A percentile compares a stretch with the other conserved stretches of the same genome.
phyloP scores from a whole-genome alignment of 2,888 invertebrate genomes.

The Nineta flava region DNA sequence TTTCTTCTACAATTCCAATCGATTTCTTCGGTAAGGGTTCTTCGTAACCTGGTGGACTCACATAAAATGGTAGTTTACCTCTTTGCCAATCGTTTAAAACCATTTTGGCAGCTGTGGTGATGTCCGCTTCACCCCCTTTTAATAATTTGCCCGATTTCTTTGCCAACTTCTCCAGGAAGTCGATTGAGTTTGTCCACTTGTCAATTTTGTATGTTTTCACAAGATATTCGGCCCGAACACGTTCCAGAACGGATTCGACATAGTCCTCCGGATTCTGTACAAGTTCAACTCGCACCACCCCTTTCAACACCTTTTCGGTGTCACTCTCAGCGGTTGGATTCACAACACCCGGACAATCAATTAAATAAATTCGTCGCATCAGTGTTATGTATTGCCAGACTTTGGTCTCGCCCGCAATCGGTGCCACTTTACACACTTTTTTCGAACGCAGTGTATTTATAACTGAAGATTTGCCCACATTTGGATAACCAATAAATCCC shows the following conservation, averaged over 20 bases:
- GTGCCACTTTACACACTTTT: constrained; percentile 97
- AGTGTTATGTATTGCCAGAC: constrained; percentile 99
- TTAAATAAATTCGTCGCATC: constrained; percentile 91
- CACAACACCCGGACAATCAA: constrained; percentile 98
- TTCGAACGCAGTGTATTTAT: constrained; percentile 92
- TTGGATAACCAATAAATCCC: constrained; percentile 97
- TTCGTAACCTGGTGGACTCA: constrained; percentile 71
- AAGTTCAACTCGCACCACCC: constrained; percentile 92
- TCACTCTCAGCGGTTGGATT: constrained; percentile 95
- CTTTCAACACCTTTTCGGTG: constrained; percentile 87
- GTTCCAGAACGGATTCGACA: constrained; percentile 66
- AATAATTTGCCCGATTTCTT: constrained; percentile 73
- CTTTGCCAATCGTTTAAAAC: constrained; percentile 98
- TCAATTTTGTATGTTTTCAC: constrained; percentile 77
- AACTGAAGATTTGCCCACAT: constrained; percentile 96
- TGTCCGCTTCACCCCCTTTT: constrained; percentile 95
- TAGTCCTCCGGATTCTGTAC: constrained; percentile 92
- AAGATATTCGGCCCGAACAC: constrained; percentile 81
- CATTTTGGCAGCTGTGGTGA: constrained; percentile 78
- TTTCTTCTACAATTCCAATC: constrained; percentile 13
- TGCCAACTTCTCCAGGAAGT: constrained; percentile 87
- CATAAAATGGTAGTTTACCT: constrained; percentile 91
- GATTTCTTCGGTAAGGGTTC: constrained; percentile 37
- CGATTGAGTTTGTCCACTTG: constrained; percentile 63
- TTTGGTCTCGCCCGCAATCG: constrained; percentile 94